These are phyloP conservation scores for Argyresthia albistria DNA, from an alignment of 2,888 invertebrate species.

Conservation along the genomic window DNA sequence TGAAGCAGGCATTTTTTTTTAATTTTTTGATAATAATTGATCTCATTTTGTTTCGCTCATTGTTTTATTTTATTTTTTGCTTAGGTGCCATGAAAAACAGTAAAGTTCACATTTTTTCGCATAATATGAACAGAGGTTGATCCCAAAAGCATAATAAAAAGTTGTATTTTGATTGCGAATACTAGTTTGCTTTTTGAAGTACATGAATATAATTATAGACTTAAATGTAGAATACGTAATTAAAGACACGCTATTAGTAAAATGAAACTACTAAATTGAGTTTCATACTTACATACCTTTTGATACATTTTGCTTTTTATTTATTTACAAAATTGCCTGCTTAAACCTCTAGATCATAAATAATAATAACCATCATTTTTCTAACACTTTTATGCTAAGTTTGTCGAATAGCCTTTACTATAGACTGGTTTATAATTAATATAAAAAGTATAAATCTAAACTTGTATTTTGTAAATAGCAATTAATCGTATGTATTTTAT, in stretches of 20 bases:
- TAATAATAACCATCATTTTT: conserved; percentile 45
- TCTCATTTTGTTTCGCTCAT: conserved; percentile 53
- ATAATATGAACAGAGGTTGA: conserved; percentile 9
- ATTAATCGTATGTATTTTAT: conserved; percentile 72
- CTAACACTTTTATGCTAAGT: conserved; percentile 62
- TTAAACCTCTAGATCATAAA: conserved; percentile 19
- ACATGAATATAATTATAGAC: conserved; percentile 9
- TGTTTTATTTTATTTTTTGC: conserved; percentile 21
- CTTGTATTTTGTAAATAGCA: conserved; percentile 71
- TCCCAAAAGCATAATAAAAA: conserved; percentile 45
- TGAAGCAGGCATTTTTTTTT: conserved; percentile 55
- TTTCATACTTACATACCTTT: background rate
- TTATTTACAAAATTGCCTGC: conserved; percentile 52
- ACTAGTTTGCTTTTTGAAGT: conserved; percentile 16
- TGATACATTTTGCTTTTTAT: conserved; percentile 11
- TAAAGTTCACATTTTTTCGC: conserved; percentile 9
- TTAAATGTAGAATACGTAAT: background rate
- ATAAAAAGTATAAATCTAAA: conserved; percentile 53
- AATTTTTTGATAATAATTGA: conserved; percentile 35
- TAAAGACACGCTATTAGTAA: background rate
- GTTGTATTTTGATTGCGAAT: conserved; percentile 8
- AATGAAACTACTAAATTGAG: background rate
- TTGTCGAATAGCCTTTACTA: conserved; percentile 70
- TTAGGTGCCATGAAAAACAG: conserved; percentile 49
- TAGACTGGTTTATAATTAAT: conserved; percentile 69